Evolutionary conservation across 1,140 invertebrate genomes (phyloP).

Genomic region (Steinernema khuongi): DNA sequence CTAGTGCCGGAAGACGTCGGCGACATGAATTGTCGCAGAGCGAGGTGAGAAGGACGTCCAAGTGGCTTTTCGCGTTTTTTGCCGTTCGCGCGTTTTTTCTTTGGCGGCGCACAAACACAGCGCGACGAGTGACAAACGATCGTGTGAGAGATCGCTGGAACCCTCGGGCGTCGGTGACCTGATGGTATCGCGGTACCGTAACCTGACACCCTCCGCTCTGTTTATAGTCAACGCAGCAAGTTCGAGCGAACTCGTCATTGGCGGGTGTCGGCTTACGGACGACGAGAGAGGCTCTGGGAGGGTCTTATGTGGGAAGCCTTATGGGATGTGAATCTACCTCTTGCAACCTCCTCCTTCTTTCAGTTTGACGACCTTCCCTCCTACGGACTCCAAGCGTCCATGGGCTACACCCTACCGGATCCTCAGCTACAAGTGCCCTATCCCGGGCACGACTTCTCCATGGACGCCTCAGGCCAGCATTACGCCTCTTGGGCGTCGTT

Average conservation of each 20-base stretch:
- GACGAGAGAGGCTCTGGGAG: neutral
- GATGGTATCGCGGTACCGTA: slow-evolving; percentile 12
- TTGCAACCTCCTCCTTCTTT: too few relatives aligned
- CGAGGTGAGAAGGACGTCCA: neutral
- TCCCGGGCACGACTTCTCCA: neutral
- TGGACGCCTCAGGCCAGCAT: neutral
- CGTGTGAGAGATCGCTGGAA: neutral
- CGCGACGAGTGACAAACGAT: slow-evolving; percentile 5
- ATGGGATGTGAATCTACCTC: too few relatives aligned
- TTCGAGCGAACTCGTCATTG: neutral
- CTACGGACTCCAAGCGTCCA: neutral
- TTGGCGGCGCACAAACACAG: slow-evolving; percentile 9
- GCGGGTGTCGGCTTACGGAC: neutral
- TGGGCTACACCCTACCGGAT: neutral
- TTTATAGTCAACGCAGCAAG: slow-evolving; percentile 9
- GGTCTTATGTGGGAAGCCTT: neutral
- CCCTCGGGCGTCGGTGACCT: neutral
- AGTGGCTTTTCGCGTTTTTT: neutral
- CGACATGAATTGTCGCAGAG: neutral
- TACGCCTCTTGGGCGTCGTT: neutral
- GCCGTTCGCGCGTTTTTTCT: neutral
- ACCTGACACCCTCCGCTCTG: neutral
- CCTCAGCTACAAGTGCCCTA: neutral
- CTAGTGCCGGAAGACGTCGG: too few relatives aligned
- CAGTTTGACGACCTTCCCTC: neutral